Conservation (phyloP, 2,888 invertebrate genomes). For the Anthophora plumipes region DNA sequence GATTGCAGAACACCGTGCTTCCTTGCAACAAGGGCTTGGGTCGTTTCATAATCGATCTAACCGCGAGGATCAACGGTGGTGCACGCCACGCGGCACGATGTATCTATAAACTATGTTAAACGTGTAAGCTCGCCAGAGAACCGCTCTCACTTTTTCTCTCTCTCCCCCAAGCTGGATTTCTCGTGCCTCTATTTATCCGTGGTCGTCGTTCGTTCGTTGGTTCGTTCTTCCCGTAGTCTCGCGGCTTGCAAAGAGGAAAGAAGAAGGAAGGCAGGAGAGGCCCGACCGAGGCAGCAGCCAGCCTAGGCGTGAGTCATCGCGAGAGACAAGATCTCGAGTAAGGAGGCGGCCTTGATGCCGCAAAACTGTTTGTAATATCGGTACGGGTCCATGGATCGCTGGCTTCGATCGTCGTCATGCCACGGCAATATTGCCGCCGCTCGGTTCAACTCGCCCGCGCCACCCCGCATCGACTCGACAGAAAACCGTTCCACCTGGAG, state of each 20-base stretch:
- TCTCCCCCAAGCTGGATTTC: constrained; percentile 2
- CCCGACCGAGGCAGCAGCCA: constrained; percentile 65
- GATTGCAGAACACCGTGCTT: constrained; percentile 3
- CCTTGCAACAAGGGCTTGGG: neutral
- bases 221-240: constrained; percentile 29
- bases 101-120: constrained; percentile 59
- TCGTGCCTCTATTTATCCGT: constrained; percentile 44
- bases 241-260: neutral
- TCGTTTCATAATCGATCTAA: constrained; percentile 52
- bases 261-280: constrained; percentile 63
- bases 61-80: constrained; percentile 31
- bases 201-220: constrained; percentile 35
- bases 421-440: constrained; percentile 37
- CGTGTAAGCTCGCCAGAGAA: constrained; percentile 48
- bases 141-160: constrained; percentile 49
- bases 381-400: constrained; percentile 70
- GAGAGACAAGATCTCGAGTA: constrained; percentile 80
- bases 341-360: constrained; percentile 80
- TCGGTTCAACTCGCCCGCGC: neutral
- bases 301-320: constrained; percentile 73
- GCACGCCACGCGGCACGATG: constrained; percentile 44
- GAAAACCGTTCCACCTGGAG: neutral
- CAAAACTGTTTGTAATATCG: constrained; percentile 79
- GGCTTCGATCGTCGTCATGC: constrained; percentile 65
- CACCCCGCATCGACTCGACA: neutral